Evolutionary conservation across 2,888 invertebrate species (phyloP).

Genomic region (Apantesis nais): DNA sequence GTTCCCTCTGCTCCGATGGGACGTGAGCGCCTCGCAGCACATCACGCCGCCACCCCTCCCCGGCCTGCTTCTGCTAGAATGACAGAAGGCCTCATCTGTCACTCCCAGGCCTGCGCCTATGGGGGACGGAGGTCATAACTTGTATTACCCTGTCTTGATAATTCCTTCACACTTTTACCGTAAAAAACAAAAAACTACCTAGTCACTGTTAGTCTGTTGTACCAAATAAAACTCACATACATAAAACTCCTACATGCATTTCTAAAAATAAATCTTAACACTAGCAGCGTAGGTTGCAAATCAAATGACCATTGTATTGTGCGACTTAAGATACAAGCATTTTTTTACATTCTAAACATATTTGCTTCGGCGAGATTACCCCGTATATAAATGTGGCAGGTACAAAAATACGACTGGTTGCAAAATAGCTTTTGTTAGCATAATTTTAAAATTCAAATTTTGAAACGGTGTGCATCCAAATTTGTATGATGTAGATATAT

Average conservation of each 20-base stretch:
- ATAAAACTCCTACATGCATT: not conserved
- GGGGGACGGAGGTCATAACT: no score
- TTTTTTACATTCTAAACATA: constrained; percentile 42
- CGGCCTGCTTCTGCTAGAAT: no score
- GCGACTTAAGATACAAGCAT: constrained; percentile 24
- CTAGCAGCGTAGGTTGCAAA: constrained; percentile 17
- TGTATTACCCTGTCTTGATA: not conserved
- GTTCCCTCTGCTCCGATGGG: no score
- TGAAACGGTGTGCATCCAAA: constrained; percentile 2
- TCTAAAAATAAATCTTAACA: constrained; percentile 27
- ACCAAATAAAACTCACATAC: not conserved
- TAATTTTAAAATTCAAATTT: constrained; percentile 14
- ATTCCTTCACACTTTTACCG: not conserved
- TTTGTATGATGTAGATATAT: not conserved
- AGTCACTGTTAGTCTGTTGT: not conserved
- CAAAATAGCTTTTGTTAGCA: constrained; percentile 27
- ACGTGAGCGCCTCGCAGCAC: no score
- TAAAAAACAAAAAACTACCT: not conserved
- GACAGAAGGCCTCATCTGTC: no score
- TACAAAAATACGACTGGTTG: not conserved
- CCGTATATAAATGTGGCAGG: constrained; percentile 2
- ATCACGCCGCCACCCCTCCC: no score
- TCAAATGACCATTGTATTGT: constrained; percentile 17
- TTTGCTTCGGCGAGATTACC: constrained; percentile 16
- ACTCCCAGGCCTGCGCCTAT: no score